These are phyloP conservation scores for Oryzias melastigma DNA, from an alignment of 2,113 vertebrate genomes.

Conservation along the genomic window DNA sequence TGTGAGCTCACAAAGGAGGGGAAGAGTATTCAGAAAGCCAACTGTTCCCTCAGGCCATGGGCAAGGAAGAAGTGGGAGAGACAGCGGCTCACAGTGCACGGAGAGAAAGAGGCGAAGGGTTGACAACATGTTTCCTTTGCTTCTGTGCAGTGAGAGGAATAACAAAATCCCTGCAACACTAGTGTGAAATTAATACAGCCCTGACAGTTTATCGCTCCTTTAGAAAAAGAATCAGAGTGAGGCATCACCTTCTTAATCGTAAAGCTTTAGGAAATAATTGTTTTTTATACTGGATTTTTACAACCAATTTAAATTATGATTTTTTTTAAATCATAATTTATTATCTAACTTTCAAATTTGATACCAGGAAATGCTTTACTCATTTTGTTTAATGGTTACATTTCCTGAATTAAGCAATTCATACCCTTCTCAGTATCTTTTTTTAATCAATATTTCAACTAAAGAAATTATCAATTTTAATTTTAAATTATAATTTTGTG, in stretches of 20 bases:
- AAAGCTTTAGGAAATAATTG: too few species aligned
- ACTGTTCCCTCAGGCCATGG: constrained; percentile 73
- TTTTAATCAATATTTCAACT: too few species aligned
- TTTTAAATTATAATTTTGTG: too few species aligned
- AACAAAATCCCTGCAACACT: constrained; percentile 50
- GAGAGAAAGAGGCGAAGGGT: constrained; percentile 41
- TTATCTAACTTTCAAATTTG: too few species aligned
- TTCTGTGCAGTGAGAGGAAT: constrained; percentile 43
- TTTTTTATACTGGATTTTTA: too few species aligned
- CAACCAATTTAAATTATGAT: too few species aligned
- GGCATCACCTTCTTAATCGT: background rate
- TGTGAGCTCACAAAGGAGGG: constrained; percentile 71
- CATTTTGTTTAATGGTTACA: too few species aligned
- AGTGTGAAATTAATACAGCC: constrained; percentile 18
- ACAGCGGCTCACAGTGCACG: constrained; percentile 48
- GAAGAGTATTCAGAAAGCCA: constrained; percentile 73
- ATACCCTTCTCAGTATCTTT: too few species aligned
- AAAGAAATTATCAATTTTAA: too few species aligned
- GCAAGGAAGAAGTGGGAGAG: constrained; percentile 57
- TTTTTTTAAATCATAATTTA: too few species aligned
- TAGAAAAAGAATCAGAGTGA: constrained; percentile 6
- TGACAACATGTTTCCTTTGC: constrained; percentile 68
- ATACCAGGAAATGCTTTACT: too few species aligned
- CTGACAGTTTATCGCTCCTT: constrained; percentile 12
- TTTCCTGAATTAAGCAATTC: too few species aligned